Evolutionary conservation across 1,140 invertebrate species (phyloP).

Genomic region (Drosophila fuyamai): DNA sequence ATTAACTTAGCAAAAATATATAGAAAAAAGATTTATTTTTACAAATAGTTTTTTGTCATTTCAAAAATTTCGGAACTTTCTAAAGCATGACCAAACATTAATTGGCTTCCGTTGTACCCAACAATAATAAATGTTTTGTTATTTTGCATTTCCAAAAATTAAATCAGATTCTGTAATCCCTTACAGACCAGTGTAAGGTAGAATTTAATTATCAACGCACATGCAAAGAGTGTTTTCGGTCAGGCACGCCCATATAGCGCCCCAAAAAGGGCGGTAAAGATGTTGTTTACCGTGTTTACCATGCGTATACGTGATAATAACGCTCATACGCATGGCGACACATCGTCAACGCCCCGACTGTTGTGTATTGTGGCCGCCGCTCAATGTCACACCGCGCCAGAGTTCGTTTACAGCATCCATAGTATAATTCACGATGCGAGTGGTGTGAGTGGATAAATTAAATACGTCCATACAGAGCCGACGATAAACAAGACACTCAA

Average conservation of each 20-base stretch:
- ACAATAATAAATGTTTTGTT: neutral
- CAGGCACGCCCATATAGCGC: neutral
- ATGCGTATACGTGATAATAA: conserved; percentile 50
- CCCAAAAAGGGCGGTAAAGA: neutral
- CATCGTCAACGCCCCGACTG: conserved; percentile 18
- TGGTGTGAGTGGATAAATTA: conserved; percentile 48
- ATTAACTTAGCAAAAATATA: too few species aligned
- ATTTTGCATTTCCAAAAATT: neutral
- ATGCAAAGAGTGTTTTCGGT: conserved; percentile 1
- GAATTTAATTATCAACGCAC: conserved; percentile 17
- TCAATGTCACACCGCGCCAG: conserved; percentile 42
- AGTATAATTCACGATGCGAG: conserved; percentile 35
- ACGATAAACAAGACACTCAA: conserved; percentile 36
- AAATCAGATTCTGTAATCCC: neutral
- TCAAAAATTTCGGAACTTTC: too few species aligned
- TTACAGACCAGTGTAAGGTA: neutral
- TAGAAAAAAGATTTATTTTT: too few species aligned
- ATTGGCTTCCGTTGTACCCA: too few species aligned
- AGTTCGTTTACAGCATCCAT: conserved; percentile 48
- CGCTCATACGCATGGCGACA: conserved; percentile 48
- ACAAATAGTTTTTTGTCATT: too few species aligned
- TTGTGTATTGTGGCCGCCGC: conserved; percentile 7
- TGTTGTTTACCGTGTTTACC: conserved; percentile 34
- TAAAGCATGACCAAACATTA: too few species aligned
- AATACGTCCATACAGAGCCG: conserved; percentile 32